These are phyloP conservation scores for Orius laevigatus DNA, from an alignment of 1,140 invertebrate species.

Conservation along the genomic window DNA sequence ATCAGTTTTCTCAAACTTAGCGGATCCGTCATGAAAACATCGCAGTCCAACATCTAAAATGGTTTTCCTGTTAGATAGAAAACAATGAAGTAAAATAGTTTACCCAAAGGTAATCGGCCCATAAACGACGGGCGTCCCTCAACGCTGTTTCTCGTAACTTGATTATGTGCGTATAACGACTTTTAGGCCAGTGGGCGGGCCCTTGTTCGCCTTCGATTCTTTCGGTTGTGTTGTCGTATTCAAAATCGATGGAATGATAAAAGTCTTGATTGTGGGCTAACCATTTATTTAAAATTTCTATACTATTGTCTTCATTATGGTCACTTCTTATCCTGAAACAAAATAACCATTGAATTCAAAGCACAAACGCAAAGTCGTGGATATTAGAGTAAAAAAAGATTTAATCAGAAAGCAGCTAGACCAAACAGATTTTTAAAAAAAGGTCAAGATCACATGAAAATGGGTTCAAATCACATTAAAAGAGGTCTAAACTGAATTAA, in stretches of 20 bases:
- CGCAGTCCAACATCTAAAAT: slow-evolving; percentile 72
- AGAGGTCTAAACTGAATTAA: too few species aligned
- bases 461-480: too few species aligned
- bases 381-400: too few species aligned
- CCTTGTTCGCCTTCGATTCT: slow-evolving; percentile 43
- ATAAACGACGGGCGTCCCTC: slow-evolving; percentile 47
- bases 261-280: slow-evolving; percentile 34
- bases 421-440: too few species aligned
- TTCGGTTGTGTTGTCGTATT: slow-evolving; percentile 35
- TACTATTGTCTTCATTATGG: slow-evolving; percentile 66
- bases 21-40: slow-evolving; percentile 66
- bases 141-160: slow-evolving; percentile 63
- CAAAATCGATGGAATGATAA: slow-evolving; percentile 57
- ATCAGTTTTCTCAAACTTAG: slow-evolving; percentile 52
- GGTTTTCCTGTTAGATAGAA: slow-evolving; percentile 12
- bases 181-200: slow-evolving; percentile 53
- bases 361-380: too few species aligned
- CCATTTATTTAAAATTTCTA: slow-evolving; percentile 61
- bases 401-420: too few species aligned
- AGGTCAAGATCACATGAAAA: too few species aligned
- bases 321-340: slow-evolving; percentile 68
- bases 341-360: slow-evolving; percentile 5
- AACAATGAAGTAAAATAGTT: slow-evolving; percentile 20
- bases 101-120: slow-evolving; percentile 77
- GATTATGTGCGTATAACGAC: slow-evolving; percentile 68